Percentiles rank a stretch among this genome's conserved stretches.
Evolutionary conservation across 2,888 invertebrate genomes (phyloP).

Genomic region (Melanotus villosus): DNA sequence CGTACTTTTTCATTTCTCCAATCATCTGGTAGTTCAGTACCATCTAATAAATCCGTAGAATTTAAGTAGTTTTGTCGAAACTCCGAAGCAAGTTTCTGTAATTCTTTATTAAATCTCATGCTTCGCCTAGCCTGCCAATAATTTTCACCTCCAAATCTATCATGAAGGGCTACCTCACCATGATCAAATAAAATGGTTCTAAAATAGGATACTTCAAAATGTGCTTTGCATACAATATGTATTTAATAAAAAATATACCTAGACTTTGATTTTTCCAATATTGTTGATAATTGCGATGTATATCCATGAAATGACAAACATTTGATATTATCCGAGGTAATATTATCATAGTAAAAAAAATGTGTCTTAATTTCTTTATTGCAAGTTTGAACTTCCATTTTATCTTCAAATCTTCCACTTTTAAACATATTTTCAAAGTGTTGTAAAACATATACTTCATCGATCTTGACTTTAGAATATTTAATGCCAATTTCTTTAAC

Average conservation of each 20-base stretch:
- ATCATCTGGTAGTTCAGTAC: constrained; percentile 72
- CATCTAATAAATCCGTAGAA: constrained; percentile 74
- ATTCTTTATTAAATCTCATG: constrained; percentile 86
- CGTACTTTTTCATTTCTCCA: constrained; percentile 75
- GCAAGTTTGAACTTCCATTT: constrained; percentile 78
- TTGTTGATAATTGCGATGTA: constrained; percentile 74
- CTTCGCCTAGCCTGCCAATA: constrained; percentile 93
- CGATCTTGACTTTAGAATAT: constrained; percentile 72
- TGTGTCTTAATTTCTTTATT: constrained; percentile 65
- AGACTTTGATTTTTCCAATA: constrained; percentile 71
- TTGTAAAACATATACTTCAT: constrained; percentile 85
- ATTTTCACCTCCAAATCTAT: constrained; percentile 84
- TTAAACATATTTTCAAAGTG: constrained; percentile 90
- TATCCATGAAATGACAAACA: constrained; percentile 91
- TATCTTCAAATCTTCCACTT: constrained; percentile 85
- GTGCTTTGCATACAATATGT: constrained; percentile 56
- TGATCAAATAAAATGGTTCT: constrained; percentile 80
- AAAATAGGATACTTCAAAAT: constrained; percentile 47
- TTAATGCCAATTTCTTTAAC: constrained; percentile 68
- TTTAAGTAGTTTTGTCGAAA: constrained; percentile 77
- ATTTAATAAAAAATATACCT: constrained; percentile 60
- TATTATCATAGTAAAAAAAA: constrained; percentile 82
- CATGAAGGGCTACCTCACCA: constrained; percentile 90
- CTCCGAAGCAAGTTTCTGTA: constrained; percentile 77
- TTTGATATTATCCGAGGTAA: constrained; percentile 75